Evolutionary conservation across 2,888 invertebrate species (phyloP).

Genomic region (Andrena chrysosceles): DNA sequence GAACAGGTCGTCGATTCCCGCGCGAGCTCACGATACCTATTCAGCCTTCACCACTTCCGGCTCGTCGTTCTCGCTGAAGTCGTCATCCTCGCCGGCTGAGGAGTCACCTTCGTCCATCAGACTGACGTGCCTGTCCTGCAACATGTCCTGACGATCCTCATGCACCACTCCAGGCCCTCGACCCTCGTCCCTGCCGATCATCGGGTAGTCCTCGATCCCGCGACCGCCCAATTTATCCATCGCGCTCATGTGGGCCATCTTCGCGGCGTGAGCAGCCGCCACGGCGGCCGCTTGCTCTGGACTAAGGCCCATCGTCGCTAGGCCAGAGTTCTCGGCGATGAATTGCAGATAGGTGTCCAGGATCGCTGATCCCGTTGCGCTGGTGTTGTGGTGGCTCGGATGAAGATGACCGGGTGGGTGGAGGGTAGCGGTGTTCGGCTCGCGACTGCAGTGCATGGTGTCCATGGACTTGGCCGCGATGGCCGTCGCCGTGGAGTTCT

Average conservation of each 20-base stretch:
- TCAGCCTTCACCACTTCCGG: slow-evolving; percentile 81
- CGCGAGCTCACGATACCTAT: slow-evolving; percentile 60
- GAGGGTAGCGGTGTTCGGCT: slow-evolving; percentile 89
- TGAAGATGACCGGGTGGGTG: slow-evolving; percentile 76
- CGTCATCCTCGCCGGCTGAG: slow-evolving; percentile 82
- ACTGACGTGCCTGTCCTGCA: slow-evolving; percentile 73
- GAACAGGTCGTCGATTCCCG: slow-evolving; percentile 1
- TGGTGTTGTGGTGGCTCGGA: slow-evolving; percentile 78
- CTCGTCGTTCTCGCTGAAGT: slow-evolving; percentile 83
- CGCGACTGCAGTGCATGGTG: slow-evolving; percentile 88
- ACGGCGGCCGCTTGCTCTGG: slow-evolving; percentile 88
- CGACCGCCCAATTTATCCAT: slow-evolving; percentile 84
- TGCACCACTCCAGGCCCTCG: slow-evolving; percentile 76
- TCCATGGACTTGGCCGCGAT: slow-evolving; percentile 89
- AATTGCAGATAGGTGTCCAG: slow-evolving; percentile 95
- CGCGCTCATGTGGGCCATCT: slow-evolving; percentile 92
- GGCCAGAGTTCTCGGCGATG: slow-evolving; percentile 93
- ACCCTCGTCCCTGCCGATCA: slow-evolving; percentile 82
- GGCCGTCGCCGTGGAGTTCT: slow-evolving; percentile 84
- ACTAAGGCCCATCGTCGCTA: slow-evolving; percentile 88
- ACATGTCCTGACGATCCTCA: slow-evolving; percentile 77
- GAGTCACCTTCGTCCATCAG: slow-evolving; percentile 79
- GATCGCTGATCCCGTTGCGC: slow-evolving; percentile 89
- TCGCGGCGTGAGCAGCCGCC: slow-evolving; percentile 91
- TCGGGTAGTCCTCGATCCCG: slow-evolving; percentile 80